A percentile compares a stretch with the other conserved stretches of the same genome.
These are phyloP conservation scores for Eubasilissa splendida DNA, from an alignment of 2,888 invertebrate genomes.

Conservation along the genomic window DNA sequence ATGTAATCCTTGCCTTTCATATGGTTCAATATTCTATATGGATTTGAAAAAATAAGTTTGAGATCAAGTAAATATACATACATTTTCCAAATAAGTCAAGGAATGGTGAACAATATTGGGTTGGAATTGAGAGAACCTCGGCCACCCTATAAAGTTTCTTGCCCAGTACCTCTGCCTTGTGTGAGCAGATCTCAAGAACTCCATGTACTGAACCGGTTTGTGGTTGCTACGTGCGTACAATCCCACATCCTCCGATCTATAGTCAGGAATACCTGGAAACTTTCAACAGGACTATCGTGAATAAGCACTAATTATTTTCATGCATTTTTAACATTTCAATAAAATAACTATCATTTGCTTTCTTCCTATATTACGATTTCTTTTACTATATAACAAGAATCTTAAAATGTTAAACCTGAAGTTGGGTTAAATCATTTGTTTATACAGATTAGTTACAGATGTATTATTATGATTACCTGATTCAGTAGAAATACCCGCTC, in stretches of 20 bases:
- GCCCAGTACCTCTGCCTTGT: constrained; percentile 94
- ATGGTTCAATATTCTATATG: too few species aligned
- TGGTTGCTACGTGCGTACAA: constrained; percentile 89
- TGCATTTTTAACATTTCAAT: too few species aligned
- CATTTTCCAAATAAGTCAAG: constrained; percentile 81
- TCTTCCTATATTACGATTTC: too few species aligned
- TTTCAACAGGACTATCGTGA: neutral
- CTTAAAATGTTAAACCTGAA: too few species aligned
- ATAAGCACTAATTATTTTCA: too few species aligned
- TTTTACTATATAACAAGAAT: too few species aligned
- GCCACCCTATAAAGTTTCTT: constrained; percentile 95
- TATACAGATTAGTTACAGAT: neutral
- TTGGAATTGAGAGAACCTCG: constrained; percentile 81
- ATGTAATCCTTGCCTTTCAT: too few species aligned
- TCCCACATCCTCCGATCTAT: constrained; percentile 93
- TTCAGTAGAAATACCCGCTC: constrained; percentile 98
- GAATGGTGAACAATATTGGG: constrained; percentile 87
- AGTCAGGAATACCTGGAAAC: constrained; percentile 89
- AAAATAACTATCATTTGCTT: neutral
- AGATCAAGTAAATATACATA: constrained; percentile 52
- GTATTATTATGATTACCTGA: constrained; percentile 73
- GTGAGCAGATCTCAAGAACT: constrained; percentile 81
- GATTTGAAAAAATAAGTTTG: too few species aligned
- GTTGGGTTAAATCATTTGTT: too few species aligned
- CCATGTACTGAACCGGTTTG: constrained; percentile 89